These are phyloP conservation scores for Penaeus vannamei DNA, from an alignment of 1,140 invertebrate genomes.

Conservation along the genomic window DNA sequence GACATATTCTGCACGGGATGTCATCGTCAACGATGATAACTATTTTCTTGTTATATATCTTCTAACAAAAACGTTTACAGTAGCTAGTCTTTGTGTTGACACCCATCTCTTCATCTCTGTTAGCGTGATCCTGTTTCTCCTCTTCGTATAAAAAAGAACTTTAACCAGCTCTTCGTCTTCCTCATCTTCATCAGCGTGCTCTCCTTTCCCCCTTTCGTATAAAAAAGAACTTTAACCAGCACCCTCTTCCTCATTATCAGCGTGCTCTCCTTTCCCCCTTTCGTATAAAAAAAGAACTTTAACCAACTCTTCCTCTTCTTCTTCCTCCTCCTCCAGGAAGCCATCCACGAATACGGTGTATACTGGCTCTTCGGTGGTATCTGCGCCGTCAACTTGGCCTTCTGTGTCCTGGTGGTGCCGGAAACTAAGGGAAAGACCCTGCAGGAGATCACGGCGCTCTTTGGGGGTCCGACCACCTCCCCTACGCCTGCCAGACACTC, in stretches of 20 bases:
- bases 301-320: no score
- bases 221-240: no score
- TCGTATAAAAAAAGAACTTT: no score
- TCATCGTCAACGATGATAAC: no score
- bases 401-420: conserved; percentile 83
- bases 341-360: conserved; percentile 56
- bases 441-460: conserved; percentile 78
- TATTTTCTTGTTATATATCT: no score
- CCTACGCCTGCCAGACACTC: conserved; percentile 1
- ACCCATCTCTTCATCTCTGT: background rate
- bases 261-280: no score
- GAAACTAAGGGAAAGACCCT: conserved; percentile 92
- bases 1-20: no score
- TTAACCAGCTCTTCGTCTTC: background rate
- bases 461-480: conserved; percentile 39
- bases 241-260: background rate
- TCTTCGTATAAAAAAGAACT: no score
- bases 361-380: conserved; percentile 77
- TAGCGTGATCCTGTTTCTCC: no score
- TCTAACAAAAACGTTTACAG: no score
- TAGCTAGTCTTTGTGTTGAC: background rate
- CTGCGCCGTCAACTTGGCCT: conserved; percentile 80
- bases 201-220: no score
- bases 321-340: background rate
- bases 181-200: no score